These are phyloP conservation scores for Tetrapedia diversipes DNA, from an alignment of 2,888 invertebrate genomes.

Conservation along the genomic window DNA sequence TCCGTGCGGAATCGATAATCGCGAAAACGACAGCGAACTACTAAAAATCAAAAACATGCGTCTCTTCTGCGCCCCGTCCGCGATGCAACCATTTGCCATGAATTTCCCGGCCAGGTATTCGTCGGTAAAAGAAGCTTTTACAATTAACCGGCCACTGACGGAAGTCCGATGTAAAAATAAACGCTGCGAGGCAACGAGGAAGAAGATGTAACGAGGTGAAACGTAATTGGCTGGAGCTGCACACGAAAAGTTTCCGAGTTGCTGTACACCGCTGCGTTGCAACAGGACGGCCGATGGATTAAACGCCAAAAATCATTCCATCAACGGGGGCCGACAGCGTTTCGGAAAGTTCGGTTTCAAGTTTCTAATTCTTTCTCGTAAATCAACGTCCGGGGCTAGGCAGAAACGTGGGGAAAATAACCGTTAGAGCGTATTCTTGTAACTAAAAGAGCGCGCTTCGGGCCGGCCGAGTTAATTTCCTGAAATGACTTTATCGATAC, in stretches of 20 bases:
- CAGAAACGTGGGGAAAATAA: constrained; percentile 16
- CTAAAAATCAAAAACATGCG: too few species aligned
- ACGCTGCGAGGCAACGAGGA: constrained; percentile 11
- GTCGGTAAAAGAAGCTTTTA: constrained; percentile 58
- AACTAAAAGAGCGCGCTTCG: constrained; percentile 7
- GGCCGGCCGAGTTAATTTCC: constrained; percentile 11
- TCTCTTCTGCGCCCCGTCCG: too few species aligned
- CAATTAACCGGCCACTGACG: constrained; percentile 59
- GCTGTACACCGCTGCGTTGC: constrained; percentile 8
- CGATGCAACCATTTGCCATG: too few species aligned
- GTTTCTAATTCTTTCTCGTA: constrained; percentile 27
- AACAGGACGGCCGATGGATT: constrained; percentile 30
- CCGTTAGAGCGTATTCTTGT: constrained; percentile 8
- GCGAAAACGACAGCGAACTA: too few species aligned
- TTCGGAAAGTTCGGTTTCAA: constrained; percentile 20
- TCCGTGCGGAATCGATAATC: too few species aligned
- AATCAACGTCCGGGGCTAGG: constrained; percentile 13
- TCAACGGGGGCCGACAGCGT: constrained; percentile 21
- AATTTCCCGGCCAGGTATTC: constrained; percentile 53
- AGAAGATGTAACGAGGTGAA: constrained; percentile 51
- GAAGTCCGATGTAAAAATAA: constrained; percentile 46
- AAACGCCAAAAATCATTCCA: constrained; percentile 49
- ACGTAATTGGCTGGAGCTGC: constrained; percentile 43
- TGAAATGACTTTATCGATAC: constrained; percentile 36
- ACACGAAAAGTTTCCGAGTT: constrained; percentile 25